Evolutionary conservation across 2,888 invertebrate genomes (phyloP), one percentile per base, ranked within the genome.

Genomic region (Heliconius aoede): DNA sequence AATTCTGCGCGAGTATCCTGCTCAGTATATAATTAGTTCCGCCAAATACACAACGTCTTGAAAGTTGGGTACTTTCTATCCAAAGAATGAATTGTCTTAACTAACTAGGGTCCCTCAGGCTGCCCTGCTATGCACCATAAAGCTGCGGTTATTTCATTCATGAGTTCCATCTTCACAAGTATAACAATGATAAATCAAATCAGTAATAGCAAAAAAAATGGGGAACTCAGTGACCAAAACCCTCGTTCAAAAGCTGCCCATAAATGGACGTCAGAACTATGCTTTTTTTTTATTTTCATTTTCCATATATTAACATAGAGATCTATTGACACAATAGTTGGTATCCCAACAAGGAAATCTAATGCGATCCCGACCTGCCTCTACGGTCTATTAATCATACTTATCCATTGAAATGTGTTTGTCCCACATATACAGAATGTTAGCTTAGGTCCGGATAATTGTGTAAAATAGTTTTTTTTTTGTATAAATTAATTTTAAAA

Each of bases 331-430:
- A 61, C 69, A 67, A 69, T 69, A 58, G 67, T 62, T 67, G 62
- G 40, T 61, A 61, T 62, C 68, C 76, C 73, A 73, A 73, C 73
- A 76, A 79, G 78, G 79, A 74, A 72, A 77, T 78, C 75, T 74
- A 79, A 78, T 78, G 74, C 81, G 77, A 83, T 85, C 88, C 86
- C 83, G 89, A 89, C 88, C 89, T 90, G 88, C 87, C 90, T 87
- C 85, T 85, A 86, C 81, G 79, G 85, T 84, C 87, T 84, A 92
- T 92, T 91, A 91, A 92, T 92, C 92, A 91, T 90, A 86, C 88
- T 90, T 88, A 90, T 86, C 46, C 81, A 76, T 76, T 76, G 74
- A 77, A 69, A 62, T 74, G 73, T 36, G 76, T 79, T 76, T 78
- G 82, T 83, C 83, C 86, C 87, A 85, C 84, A 85, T 87, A 83